These are phyloP conservation scores for Dynastes tityus DNA, from an alignment of 2,888 invertebrate species.

Conservation along the genomic window DNA sequence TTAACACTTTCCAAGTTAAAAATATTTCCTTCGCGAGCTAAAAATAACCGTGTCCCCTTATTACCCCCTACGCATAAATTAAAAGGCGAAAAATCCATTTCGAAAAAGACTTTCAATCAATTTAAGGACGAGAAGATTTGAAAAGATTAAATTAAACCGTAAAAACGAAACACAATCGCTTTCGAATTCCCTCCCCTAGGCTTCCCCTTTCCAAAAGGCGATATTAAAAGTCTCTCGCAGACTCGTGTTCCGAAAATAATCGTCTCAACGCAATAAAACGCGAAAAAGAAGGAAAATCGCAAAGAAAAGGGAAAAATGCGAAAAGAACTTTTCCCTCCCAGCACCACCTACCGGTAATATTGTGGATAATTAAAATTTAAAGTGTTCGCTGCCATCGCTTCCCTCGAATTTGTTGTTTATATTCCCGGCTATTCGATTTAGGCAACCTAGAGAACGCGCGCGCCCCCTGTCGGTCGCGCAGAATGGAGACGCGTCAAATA, in stretches of 20 bases:
- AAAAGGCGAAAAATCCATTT: too few relatives aligned
- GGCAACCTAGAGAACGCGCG: neutral
- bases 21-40: too few relatives aligned
- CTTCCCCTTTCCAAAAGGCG: too few relatives aligned
- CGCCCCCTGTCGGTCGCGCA: neutral
- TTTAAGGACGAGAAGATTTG: too few relatives aligned
- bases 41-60: too few relatives aligned
- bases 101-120: too few relatives aligned
- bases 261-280: too few relatives aligned
- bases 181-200: neutral
- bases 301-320: neutral
- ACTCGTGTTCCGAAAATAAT: too few relatives aligned
- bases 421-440: neutral
- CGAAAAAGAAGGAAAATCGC: neutral
- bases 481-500: slow-evolving; percentile 26
- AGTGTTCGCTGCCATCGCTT: neutral
- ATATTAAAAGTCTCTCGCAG: too few relatives aligned
- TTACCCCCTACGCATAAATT: too few relatives aligned
- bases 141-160: slow-evolving; percentile 7
- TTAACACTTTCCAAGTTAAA: too few relatives aligned
- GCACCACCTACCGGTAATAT: neutral
- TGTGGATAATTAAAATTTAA: slow-evolving; percentile 40
- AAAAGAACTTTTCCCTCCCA: slow-evolving; percentile 5
- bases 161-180: neutral
- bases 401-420: neutral